Evolutionary conservation across 2,797 vertebrate genomes (phyloP), one percentile per base, ranked within the genome.

Genomic region (Momotus momota): DNA sequence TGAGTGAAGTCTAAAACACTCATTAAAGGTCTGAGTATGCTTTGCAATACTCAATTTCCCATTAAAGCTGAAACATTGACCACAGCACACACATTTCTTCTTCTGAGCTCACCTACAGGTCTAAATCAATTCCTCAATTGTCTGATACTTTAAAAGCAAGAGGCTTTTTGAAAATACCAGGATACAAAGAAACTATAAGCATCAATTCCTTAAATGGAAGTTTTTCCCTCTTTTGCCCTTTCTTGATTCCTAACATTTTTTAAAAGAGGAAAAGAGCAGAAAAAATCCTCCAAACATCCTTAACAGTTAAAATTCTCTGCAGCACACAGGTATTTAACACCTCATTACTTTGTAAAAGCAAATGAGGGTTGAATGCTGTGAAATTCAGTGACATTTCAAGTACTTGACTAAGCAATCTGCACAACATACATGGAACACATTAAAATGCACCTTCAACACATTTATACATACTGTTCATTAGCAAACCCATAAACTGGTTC

Each of bases 111-210:
- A 92, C 64, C 92, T 78, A 55, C 62, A 83, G 72, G 31, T 74
- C 57, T 88, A 77, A 96, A 96, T 97, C 90, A 96, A 96, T 96
- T 94, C 69, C 75, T 87, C 92, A 93, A 55, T 61, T 89, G 55
- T 75, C 93, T 90, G 81, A 81, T 46, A 87, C 69, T 95, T 93
- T 81, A 35, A 72, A 96, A 93, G 77, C 33, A 73, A 88, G 60
- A 40, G 54, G 26, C 29, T 82, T 90, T 94, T 85, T 73, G 41
- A 81, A 96, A 95, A 90, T 85, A 95, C 29, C 57, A 88, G 46
- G 48, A 74, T 65, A 89, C 27, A 93, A 95, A 84, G 60, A 92
- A 93, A 83, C 16, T 15, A 46, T n/a, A 22, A 66, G 61, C 72
- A 88, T 60, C 70, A 81, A 69, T 92, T 58, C 35, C 70, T 65